phyloP scores from a whole-genome alignment of 2,797 vertebrate species.

The Zalophus californianus region DNA sequence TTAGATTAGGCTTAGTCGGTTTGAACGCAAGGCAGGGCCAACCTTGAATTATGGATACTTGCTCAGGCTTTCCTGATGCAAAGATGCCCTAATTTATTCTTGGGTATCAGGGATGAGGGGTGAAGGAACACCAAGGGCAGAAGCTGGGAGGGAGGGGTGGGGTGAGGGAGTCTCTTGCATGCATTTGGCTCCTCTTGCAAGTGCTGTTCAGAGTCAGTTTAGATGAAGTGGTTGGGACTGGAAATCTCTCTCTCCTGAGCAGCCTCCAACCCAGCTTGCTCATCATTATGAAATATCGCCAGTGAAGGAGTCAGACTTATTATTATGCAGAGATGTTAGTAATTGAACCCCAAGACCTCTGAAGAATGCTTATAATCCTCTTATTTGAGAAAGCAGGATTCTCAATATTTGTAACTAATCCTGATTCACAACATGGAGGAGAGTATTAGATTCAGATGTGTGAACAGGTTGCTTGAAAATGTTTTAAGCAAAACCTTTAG shows the following conservation, averaged over 20 bases:
- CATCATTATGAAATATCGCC: constrained; percentile 28
- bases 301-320: constrained; percentile 22
- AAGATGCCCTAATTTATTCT: background rate
- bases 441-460: constrained; percentile 38
- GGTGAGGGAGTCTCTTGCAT: background rate
- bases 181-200: background rate
- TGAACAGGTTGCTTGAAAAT: constrained; percentile 44
- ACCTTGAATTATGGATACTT: background rate
- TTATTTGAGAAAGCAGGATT: constrained; percentile 64
- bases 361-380: constrained; percentile 74
- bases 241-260: background rate
- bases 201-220: background rate
- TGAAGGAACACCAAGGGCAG: background rate
- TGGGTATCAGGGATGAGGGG: background rate
- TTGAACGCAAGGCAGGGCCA: background rate
- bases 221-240: background rate
- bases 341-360: constrained; percentile 61
- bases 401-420: constrained; percentile 71
- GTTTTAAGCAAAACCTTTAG: background rate
- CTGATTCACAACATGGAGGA: constrained; percentile 38
- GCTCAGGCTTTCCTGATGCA: background rate
- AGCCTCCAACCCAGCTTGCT: background rate
- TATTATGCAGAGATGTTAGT: constrained; percentile 58
- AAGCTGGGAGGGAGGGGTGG: background rate
- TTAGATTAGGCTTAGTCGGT: background rate